Conservation (phyloP, 2,888 invertebrate genomes). For the Tenthredo distinguenda region DNA sequence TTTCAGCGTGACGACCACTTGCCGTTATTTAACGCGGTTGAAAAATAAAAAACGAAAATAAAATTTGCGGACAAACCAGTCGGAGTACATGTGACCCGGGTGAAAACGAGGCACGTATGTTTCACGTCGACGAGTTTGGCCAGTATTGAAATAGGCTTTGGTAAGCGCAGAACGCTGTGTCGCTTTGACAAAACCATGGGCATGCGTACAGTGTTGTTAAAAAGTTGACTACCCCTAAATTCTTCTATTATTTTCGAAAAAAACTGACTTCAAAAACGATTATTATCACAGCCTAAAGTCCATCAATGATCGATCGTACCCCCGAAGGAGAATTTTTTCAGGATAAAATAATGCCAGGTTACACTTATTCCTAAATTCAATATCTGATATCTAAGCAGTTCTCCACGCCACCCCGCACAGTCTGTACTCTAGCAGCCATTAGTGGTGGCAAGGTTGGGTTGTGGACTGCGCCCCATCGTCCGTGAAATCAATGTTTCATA, state of each 20-base stretch:
- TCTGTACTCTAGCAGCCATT: not conserved
- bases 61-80: conserved; percentile 58
- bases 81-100: not conserved
- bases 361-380: not conserved
- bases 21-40: conserved; percentile 36
- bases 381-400: not conserved
- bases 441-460: not conserved
- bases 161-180: conserved; percentile 12
- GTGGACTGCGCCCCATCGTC: conserved; percentile 50
- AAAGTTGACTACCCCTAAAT: not conserved
- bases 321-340: too few relatives aligned
- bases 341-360: not conserved
- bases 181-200: conserved; percentile 11
- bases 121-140: conserved; percentile 66
- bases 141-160: conserved; percentile 70
- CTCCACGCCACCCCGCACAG: conserved; percentile 2
- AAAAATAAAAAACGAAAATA: conserved; percentile 9
- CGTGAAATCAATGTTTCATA: conserved; percentile 78
- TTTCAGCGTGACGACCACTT: conserved; percentile 21
- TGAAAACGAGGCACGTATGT: conserved; percentile 47
- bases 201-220: conserved; percentile 31
- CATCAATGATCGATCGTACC: not conserved
- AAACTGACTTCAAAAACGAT: not conserved
- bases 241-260: not conserved
- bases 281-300: not conserved